Evolutionary conservation across 1,140 invertebrate genomes (phyloP), one percentile per base, ranked within the genome.

Genomic region (Platyura marginata): DNA sequence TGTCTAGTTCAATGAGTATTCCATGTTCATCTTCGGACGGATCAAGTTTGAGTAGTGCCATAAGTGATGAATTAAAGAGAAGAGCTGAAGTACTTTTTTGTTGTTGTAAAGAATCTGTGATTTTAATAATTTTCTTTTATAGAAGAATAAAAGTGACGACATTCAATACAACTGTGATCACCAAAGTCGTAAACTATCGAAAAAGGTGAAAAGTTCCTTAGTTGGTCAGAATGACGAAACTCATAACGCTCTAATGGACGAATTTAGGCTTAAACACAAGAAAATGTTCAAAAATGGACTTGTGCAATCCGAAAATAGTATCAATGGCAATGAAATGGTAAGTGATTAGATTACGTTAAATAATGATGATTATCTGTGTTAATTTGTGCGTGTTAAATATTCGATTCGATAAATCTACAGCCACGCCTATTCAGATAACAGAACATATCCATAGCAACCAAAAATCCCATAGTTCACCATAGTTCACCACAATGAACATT

Each of bases 181-280:
- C n/a, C n/a, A 16, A 25, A 29, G 10, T 34, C 39, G 22, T 16
- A 42, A 40, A 22, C 42, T 13, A 45, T 43, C 9, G 29, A 40
- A n/a, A 23, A 21, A 21, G 3, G 22, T 23, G 21, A 33, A 42
- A 40, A 8, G 33, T 33, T 13, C 10, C 2, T 4, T 22, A 13
- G 42, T 55, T 47, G 49, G 51, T 35, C 50, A 68, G 13, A 63
- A 66, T 42, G 62, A 68, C 40, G 71, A 73, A n/a, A 70, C 75
- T 48, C 76, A 80, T 48, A 70, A 71, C 45, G 74, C 82, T 52
- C 59, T 89, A 38, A 88, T 89, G 79, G 77, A 86, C 61, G 85
- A 89, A 64, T 87, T 89, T 55, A 85, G 82, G 55, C 75, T 77
- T 53, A 82, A 81, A 1, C 83, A 87, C 59, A 70, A 74, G 47